Conservation (phyloP, 2,113 vertebrate species). For the Oxygymnocypris stewartii region DNA sequence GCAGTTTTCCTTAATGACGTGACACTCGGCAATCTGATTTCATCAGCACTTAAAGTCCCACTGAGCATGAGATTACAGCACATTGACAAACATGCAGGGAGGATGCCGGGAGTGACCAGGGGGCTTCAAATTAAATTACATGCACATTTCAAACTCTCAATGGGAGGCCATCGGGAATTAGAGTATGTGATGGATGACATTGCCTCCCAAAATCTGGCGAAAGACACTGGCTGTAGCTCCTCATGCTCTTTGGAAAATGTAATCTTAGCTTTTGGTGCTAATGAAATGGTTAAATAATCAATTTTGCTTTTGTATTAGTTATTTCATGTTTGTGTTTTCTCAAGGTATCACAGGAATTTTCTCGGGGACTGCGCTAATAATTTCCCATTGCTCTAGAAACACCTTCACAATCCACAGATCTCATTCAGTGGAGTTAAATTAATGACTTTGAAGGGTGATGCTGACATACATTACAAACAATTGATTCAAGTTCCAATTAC, state of each 20-base stretch:
- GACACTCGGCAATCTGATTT: constrained; percentile 46
- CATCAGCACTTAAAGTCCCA: constrained; percentile 49
- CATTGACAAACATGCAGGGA: constrained; percentile 68
- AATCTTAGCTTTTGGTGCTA: neutral
- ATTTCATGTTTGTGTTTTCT: neutral
- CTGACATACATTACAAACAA: constrained; percentile 52
- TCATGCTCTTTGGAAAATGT: neutral
- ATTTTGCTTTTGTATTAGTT: neutral
- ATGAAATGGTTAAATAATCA: neutral
- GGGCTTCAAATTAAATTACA: constrained; percentile 79
- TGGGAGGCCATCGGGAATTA: constrained; percentile 79
- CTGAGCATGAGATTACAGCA: constrained; percentile 65
- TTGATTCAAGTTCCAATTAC: constrained; percentile 56
- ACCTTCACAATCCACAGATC: constrained; percentile 18
- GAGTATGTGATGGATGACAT: constrained; percentile 78
- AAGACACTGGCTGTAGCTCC: constrained; percentile 57
- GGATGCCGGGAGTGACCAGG: constrained; percentile 64
- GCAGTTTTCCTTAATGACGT: constrained; percentile 44
- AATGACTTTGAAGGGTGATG: constrained; percentile 21
- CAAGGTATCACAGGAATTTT: neutral
- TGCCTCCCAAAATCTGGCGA: constrained; percentile 65
- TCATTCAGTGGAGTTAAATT: neutral
- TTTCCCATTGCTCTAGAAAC: constrained; percentile 15
- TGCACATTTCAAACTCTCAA: constrained; percentile 80
- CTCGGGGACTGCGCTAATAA: neutral